Evolutionary conservation across 2,113 vertebrate genomes (phyloP).

Genomic region (Isurus oxyrinchus): DNA sequence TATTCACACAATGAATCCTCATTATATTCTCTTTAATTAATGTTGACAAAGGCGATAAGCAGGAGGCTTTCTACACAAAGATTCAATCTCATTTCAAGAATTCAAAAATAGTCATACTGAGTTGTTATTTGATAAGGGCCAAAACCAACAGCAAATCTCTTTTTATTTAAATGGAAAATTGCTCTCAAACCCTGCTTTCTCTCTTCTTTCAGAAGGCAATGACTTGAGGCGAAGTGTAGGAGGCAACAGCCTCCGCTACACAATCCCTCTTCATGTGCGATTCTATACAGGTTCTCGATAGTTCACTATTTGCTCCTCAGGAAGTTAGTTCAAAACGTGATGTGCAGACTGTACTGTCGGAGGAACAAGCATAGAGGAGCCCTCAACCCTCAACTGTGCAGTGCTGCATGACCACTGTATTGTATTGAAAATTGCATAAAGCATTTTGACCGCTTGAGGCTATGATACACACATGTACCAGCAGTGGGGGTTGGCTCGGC

Average conservation of each 20-base stretch:
- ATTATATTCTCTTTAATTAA: slow-evolving; percentile 20
- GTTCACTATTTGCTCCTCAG: not conserved
- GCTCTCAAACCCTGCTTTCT: not conserved
- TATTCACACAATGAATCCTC: slow-evolving; percentile 12
- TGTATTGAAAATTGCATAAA: too few relatives aligned
- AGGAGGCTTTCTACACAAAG: too few relatives aligned
- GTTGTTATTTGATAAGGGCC: not conserved
- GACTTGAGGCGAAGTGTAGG: not conserved
- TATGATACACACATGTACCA: too few relatives aligned
- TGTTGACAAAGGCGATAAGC: not conserved
- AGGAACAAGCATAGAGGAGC: not conserved
- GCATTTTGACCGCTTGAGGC: too few relatives aligned
- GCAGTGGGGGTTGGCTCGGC: too few relatives aligned
- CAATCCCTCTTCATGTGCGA: not conserved
- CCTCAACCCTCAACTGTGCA: too few relatives aligned
- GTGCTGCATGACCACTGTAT: not conserved
- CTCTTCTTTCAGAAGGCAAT: not conserved
- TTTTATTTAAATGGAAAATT: not conserved
- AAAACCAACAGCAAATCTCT: not conserved
- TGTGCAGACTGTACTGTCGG: not conserved
- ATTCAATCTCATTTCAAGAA: not conserved
- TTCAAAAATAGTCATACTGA: not conserved
- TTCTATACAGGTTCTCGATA: not conserved
- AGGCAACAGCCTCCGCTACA: not conserved
- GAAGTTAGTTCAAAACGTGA: not conserved